phyloP scores from a whole-genome alignment of 2,888 invertebrate genomes.

The Caradrina clavipalpis region DNA sequence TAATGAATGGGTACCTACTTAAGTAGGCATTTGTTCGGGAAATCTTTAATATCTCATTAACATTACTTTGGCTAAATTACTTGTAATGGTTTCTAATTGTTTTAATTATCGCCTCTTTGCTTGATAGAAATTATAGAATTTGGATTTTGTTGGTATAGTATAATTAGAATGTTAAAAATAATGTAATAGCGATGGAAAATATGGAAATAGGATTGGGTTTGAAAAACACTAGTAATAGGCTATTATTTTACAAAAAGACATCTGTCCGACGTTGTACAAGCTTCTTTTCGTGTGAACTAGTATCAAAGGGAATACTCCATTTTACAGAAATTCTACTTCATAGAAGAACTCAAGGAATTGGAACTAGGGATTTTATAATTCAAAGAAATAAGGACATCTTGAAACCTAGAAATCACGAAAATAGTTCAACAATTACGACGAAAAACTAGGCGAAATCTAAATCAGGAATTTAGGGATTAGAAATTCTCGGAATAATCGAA shows the following conservation, averaged over 20 bases:
- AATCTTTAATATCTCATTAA: slow-evolving; percentile 7
- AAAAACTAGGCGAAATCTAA: slow-evolving; percentile 2
- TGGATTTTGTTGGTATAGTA: too few relatives aligned
- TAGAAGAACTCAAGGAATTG: neutral
- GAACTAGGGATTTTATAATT: neutral
- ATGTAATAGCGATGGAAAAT: neutral
- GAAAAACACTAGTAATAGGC: too few relatives aligned
- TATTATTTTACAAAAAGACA: neutral
- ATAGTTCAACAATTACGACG: neutral
- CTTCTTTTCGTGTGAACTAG: slow-evolving; percentile 6
- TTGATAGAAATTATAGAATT: neutral
- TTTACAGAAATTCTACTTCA: too few relatives aligned
- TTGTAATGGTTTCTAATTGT: slow-evolving; percentile 20
- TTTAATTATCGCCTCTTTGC: slow-evolving; percentile 8
- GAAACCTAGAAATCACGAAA: neutral
- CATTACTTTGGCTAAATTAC: neutral
- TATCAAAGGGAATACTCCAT: slow-evolving; percentile 1
- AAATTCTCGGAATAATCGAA: neutral
- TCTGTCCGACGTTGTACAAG: slow-evolving; percentile 1
- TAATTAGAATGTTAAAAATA: slow-evolving; percentile 11
- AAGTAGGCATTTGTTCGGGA: neutral
- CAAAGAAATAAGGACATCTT: neutral
- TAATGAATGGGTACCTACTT: neutral
- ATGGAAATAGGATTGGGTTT: too few relatives aligned
- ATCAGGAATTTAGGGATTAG: slow-evolving; percentile 4